Base-by-base conservation (phyloP, 1,140 invertebrate genomes). In the Paraescarpia echinospica region DNA sequence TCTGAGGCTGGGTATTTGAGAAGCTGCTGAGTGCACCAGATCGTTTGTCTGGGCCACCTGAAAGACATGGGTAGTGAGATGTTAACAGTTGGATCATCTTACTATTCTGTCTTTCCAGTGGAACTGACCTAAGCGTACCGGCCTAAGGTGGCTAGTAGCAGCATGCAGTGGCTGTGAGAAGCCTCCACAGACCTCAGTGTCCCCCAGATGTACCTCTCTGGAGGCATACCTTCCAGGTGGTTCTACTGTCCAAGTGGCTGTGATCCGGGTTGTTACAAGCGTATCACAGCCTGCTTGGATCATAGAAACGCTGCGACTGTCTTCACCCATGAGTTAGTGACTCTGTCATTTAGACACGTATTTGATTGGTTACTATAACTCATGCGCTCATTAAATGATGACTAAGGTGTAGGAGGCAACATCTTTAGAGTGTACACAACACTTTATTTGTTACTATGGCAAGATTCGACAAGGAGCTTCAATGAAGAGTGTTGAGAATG, bases 1-100 rank as follows among this genome's bases (percentile, higher is more conserved):
- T 18, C 35, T 2, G 90, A 12, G 41, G 12, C 12, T 90, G 89
- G 90, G 59, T 77, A 27, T 90, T 22, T 33, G 18, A 90, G 90
- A 90, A 34, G 35, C 33, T 90, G 35, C 33, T 0, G 8, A 22
- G 90, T 18, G 2, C 27, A 77, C 59, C 4, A 4, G 22, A 77
- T 41, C 89, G 91, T 33, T 90, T 77, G 41, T 91, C 59, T 77
- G 90, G 27, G 91, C 93, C 93, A 92, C 95, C 95, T 98, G 98
- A 98, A 98, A 98, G 98, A 98, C 98, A 98, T 98, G 98, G 98
- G 98, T 98, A 98, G 98, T 98, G 98, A 98, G 98, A 98, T 98
- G 98, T 97, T 97, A 96, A 94, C 41, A 48, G 92, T 93, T 94
- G 95, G 91, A 95, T 96, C 97, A 97, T 98, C 98, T 98, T 98